Base-by-base conservation (phyloP, 2,113 vertebrate species). In the Cettia cetti region DNA sequence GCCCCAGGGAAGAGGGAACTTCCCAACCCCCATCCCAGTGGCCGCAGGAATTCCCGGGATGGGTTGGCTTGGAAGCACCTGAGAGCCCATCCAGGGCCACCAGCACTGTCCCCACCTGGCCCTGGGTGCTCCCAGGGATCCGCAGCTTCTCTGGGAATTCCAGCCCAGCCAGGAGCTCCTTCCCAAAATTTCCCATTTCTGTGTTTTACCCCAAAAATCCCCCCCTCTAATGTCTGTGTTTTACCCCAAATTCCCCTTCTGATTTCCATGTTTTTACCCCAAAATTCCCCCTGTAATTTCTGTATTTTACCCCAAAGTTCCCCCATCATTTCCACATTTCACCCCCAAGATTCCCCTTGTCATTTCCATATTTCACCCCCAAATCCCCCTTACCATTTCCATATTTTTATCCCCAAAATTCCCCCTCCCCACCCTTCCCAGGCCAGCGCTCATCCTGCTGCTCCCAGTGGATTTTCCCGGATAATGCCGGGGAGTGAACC, bases 401-500 rank as follows among this genome's bases (percentile, higher is more conserved):
- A 3, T 35, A 15, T 11, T 15, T 10, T 27, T 28, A 63, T 5
- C 27, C 52, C 7, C 11, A 19, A 24, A 40, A 76, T 12, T 3
- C 13, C 35, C 27, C 21, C 9, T 54, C 30, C 17, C 37, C 75
- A 4, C 13, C 8, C 11, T 4, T 23, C 24, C 70, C 30, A 13
- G 20, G 39, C 24, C 0, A 5, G 15, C 27, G 3, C 50, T 15
- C 28, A 0, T 14, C 26, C 40, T 1, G 35, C 9, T 13, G 28
- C 50, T 35, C 44, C 7, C n/a, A 7, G 27, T 0, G 15, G 42
- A 15, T 44, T 82, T 69, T 26, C 76, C 52, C 3, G 31, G 56
- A 10, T 0, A 6, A 0, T 0, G 0, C 1, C 1, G 9, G 3
- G 20, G 11, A 6, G 39, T 6, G 10, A 47, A n/a, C n/a, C 39